Evolutionary conservation across 1,140 invertebrate genomes (phyloP).

Genomic region (Listronotus oregonensis): DNA sequence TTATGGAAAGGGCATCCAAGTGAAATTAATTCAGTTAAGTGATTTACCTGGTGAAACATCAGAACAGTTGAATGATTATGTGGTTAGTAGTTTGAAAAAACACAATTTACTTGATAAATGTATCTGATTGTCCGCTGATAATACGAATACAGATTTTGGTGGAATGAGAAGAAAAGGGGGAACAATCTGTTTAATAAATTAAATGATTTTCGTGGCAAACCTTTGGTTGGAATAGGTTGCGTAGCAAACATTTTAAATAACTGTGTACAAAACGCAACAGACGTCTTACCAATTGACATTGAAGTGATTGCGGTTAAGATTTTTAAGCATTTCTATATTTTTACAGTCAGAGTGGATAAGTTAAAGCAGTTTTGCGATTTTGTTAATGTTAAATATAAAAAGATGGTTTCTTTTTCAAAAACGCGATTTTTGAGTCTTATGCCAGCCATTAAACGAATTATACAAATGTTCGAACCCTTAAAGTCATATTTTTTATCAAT

Average conservation of each 20-base stretch:
- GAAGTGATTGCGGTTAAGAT: constrained; percentile 49
- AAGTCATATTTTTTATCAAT: constrained; percentile 46
- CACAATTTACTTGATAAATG: no score
- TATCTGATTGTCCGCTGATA: no score
- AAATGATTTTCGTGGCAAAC: no score
- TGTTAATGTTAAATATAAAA: constrained; percentile 17
- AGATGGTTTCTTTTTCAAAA: constrained; percentile 2
- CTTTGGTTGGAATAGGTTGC: constrained; percentile 23
- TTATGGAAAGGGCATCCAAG: no score
- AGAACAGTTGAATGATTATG: no score
- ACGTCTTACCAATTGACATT: constrained; percentile 46
- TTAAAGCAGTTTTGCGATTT: constrained; percentile 52
- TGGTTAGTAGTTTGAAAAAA: no score
- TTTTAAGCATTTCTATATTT: constrained; percentile 50
- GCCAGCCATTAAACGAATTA: constrained; percentile 40
- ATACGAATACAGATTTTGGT: no score
- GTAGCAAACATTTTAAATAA: constrained; percentile 47
- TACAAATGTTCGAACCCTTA: constrained; percentile 44
- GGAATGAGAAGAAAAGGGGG: no score
- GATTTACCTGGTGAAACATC: no score
- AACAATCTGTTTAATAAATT: no score
- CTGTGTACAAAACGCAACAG: constrained; percentile 7
- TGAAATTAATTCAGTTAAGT: no score
- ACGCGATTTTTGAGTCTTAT: constrained; percentile 40
- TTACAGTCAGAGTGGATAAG: constrained; percentile 45